Evolutionary conservation across 2,888 invertebrate species (phyloP), one percentile per base, ranked within the genome.

Genomic region (Branchellion lobata): DNA sequence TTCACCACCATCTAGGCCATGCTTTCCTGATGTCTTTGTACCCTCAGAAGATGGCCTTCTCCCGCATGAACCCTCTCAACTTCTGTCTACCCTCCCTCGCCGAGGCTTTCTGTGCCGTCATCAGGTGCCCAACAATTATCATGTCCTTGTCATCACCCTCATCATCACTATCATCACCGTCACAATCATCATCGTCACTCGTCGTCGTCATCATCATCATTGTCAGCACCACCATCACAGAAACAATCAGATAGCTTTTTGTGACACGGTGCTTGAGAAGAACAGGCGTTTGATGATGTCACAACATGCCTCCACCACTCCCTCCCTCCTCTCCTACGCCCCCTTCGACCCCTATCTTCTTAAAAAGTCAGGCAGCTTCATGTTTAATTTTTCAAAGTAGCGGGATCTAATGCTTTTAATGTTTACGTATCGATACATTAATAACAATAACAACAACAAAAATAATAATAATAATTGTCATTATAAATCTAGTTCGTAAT

Each of bases 331-430:
- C 80, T 90, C 91, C 0, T 94, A 93, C 89, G 96, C 94, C 86
- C 96, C 96, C 0, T 96, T 95, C 86, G 95, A 95, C 88, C 94
- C 94, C 0, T 96, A 93, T 86, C 87, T 92, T 24, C 89, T 96
- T 71, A 90, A 29, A 18, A 77, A 81, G 81, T 83, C 24, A 73
- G n/a, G 74, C 14, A n/a, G 11, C 40, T 29, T 78, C 27, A 40
- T 40, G 14, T 40, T 40, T 40, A 40, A 40, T 5, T 40, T 40
- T 40, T 40, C 40, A 40, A 14, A 5, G 40, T 40, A 14, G 40
- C 14, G 40, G 40, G 40, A 40, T 5, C 40, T 40, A 8, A 40
- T 40, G 8, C 40, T 8, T 8, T 40, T 40, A 40, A 40, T 40
- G 5, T 40, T 14, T 8, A 40, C 40, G 40, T 40, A 8, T 40